A percentile compares a stretch with the other conserved stretches of the same genome.
Evolutionary conservation across 1,140 invertebrate genomes (phyloP).

Genomic region (Maniola jurtina): DNA sequence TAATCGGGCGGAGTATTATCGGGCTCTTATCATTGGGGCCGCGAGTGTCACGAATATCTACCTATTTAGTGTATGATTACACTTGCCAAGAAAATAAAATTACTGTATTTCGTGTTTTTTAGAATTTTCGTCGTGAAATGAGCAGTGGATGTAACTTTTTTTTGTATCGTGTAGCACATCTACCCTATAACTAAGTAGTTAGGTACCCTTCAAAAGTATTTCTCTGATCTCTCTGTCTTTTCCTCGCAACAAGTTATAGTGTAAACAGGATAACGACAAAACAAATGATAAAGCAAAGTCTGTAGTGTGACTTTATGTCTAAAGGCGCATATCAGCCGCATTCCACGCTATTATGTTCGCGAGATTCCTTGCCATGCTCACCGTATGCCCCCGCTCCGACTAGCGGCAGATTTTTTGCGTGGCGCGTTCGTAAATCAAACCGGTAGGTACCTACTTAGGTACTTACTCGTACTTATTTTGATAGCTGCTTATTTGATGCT

Average conservation of each 20-base stretch:
- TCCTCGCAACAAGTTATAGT: no score
- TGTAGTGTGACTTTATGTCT: not conserved
- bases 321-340: conserved; percentile 34
- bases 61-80: no score
- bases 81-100: no score
- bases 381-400: conserved; percentile 45
- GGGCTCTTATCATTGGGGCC: conserved; percentile 61
- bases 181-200: no score
- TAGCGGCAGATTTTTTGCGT: conserved; percentile 74
- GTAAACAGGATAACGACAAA: not conserved
- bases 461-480: conserved; percentile 46
- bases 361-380: conserved; percentile 55
- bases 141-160: no score
- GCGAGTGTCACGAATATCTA: conserved; percentile 45
- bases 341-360: conserved; percentile 69
- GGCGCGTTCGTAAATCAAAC: conserved; percentile 63
- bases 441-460: conserved; percentile 55
- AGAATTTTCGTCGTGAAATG: no score
- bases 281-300: not conserved
- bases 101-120: no score
- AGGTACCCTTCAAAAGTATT: no score
- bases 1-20: conserved; percentile 67
- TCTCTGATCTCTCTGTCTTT: no score
- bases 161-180: no score
- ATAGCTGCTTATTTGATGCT: conserved; percentile 36